Evolutionary conservation across 2,888 invertebrate genomes (phyloP), one percentile per base, ranked within the genome.

Genomic region (Sepioteuthis lessoniana): DNA sequence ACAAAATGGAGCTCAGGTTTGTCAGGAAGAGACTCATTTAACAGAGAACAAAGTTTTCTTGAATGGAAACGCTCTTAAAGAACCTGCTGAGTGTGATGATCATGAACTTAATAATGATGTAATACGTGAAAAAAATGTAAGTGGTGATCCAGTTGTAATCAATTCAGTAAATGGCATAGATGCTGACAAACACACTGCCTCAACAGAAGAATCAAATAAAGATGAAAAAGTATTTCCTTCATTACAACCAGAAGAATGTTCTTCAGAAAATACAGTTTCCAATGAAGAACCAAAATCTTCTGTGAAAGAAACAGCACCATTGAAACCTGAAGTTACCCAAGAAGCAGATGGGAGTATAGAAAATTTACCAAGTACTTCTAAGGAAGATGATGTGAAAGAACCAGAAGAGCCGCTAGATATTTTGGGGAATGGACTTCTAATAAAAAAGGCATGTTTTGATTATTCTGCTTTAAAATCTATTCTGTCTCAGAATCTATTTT

Each of bases 401-500:
- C 46, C n/a, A 37, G 96, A 96, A 94, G 98, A 98, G 95, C 98
- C 98, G 98, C 97, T 98, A 95, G 98, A 98, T 97, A 98, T 99
- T 94, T 97, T 98, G 94, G 98, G 98, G 31, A 98, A 98, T 97
- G 98, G 98, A 47, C 98, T 98, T 94, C 97, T 98, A 60, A 97
- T 97, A 95, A 98, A 98, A 95, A 98, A 97, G 97, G 97, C 98
- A 94, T 94, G 93, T 93, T 25, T 42, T 93, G 16, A 21, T 19
- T 19, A 50, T 4, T 50, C 21, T 19, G 8, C 91, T 38, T 42
- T 38, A 16, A 42, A 91, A 37, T 91, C 37, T 42, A 13, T 37
- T 91, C n/a, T n/a, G n/a, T n/a, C n/a, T n/a, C n/a, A n/a, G n/a
- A n/a, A n/a, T n/a, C n/a, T n/a, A n/a, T n/a, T n/a, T n/a, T n/a